Evolutionary conservation across 2,888 invertebrate genomes (phyloP), one percentile per base, ranked within the genome.

Genomic region (Neria commutata): DNA sequence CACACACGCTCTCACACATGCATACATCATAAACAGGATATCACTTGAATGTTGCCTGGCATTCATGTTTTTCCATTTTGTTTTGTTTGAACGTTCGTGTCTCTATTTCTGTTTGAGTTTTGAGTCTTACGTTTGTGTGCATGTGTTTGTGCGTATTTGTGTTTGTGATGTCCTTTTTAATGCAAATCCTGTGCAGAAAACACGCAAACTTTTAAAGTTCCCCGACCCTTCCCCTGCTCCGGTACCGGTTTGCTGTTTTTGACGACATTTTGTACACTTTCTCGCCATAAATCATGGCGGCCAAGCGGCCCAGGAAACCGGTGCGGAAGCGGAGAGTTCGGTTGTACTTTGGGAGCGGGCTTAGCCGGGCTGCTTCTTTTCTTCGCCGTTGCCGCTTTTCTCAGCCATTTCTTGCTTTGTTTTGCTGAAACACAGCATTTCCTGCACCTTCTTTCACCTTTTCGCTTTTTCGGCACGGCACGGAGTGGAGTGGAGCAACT

Each of bases 401-500:
- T 25, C 54, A 46, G 45, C 46, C 34, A 54, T 29, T 59, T 59
- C 61, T 58, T 59, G 61, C 72, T 73, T 77, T 77, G 78, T 78
- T 75, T 76, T 75, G 67, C 66, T 65, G 73, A 72, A 74, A 76
- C 76, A 74, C 37, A 37, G 11, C 29, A 11, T 29, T 29, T 29
- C 29, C 29, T 29, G 29, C 29, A n/a, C n/a, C n/a, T n/a, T n/a
- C 11, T 29, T 29, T 29, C 11, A 29, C 29, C 29, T 29, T 29
- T 29, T 29, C 11, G 42, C 42, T 4, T 6, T 17, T 42, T n/a
- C 37, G 42, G n/a, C n/a, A n/a, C n/a, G n/a, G n/a, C n/a, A n/a
- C n/a, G n/a, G n/a, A n/a, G n/a, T n/a, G n/a, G n/a, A n/a, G n/a
- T n/a, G n/a, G n/a, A n/a, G n/a, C n/a, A n/a, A n/a, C n/a, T n/a